Conservation (phyloP, 1,140 invertebrate genomes). For the Protaetia brevitarsis region DNA sequence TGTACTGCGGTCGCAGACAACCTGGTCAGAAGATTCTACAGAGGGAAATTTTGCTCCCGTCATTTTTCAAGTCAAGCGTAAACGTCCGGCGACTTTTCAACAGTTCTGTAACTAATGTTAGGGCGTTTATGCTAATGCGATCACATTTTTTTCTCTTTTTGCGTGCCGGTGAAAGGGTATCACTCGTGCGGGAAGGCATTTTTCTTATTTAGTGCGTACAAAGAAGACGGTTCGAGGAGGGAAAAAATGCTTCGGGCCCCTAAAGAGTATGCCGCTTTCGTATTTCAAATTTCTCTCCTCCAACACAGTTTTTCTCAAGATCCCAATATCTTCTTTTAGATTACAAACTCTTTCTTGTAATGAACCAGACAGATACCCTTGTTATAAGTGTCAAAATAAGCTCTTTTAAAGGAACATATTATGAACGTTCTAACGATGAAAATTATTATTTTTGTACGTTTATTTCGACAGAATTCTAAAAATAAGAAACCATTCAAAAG, state of each 20-base stretch:
- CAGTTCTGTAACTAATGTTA: conserved; percentile 9
- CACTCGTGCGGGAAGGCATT: neutral
- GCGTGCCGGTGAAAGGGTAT: neutral
- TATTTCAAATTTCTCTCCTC: no score
- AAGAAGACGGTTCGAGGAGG: neutral
- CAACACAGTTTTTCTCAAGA: no score
- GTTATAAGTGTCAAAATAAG: neutral
- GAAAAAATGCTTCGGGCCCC: neutral
- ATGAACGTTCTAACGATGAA: neutral
- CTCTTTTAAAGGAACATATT: neutral
- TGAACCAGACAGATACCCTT: no score
- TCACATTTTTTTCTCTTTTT: neutral
- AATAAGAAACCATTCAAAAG: neutral
- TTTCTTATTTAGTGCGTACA: conserved; percentile 1
- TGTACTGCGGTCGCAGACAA: no score
- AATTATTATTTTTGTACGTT: neutral
- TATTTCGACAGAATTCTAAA: neutral
- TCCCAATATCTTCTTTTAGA: no score
- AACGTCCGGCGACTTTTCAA: neutral
- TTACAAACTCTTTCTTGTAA: no score
- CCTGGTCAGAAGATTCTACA: no score
- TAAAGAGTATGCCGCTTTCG: neutral
- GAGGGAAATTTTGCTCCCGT: neutral
- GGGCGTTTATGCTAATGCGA: conserved; percentile 2
- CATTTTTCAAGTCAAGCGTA: neutral